phyloP scores from a whole-genome alignment of 2,797 vertebrate genomes.

The Darevskia nairensis region DNA sequence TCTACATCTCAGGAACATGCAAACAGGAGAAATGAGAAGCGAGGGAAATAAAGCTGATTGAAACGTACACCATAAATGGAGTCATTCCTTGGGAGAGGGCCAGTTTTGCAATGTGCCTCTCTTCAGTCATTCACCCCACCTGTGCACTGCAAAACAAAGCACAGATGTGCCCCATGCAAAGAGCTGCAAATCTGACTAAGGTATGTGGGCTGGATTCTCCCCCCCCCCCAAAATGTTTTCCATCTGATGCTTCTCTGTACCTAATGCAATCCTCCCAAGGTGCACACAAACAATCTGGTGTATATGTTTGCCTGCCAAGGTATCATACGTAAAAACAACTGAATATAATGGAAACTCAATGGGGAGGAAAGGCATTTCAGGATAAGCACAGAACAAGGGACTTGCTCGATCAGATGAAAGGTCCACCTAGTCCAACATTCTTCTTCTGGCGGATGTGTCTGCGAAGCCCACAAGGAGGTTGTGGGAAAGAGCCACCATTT shows the following conservation, averaged over 20 bases:
- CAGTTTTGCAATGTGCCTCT: background rate
- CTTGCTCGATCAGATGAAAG: background rate
- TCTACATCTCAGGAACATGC: constrained; percentile 1
- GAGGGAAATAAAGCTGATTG: background rate
- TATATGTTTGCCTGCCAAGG: constrained; percentile 3
- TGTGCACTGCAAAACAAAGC: background rate
- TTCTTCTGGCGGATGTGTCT: background rate
- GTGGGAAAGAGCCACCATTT: background rate
- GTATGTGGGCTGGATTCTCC: background rate
- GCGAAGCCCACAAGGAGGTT: background rate
- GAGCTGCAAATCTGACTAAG: constrained; percentile 15
- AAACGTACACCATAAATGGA: background rate
- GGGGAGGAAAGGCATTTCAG: background rate
- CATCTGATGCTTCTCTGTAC: background rate
- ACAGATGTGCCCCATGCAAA: constrained; percentile 9
- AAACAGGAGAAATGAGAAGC: background rate
- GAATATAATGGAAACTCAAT: background rate
- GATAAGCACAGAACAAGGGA: background rate
- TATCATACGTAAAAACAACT: background rate
- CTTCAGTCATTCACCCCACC: background rate
- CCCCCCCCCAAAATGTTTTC: background rate
- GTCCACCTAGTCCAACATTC: background rate
- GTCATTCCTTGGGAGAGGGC: background rate
- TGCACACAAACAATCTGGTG: background rate
- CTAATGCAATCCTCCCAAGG: constrained; percentile 4